Base-by-base conservation (phyloP, 2,888 invertebrate genomes). In the Hypomecis atomaria region DNA sequence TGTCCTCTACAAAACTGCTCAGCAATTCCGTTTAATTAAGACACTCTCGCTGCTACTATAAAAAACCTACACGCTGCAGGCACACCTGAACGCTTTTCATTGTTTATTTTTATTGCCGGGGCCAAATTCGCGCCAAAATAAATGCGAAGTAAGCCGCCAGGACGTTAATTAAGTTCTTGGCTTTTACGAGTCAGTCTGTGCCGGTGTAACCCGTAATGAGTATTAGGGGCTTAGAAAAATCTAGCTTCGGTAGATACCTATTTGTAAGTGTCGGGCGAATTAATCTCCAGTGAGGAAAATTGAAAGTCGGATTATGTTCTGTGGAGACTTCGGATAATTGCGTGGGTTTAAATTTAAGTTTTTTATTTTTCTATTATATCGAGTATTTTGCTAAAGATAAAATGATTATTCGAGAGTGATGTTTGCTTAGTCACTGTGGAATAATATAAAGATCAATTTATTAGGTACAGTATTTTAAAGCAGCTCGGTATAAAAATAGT, bases 81-180 rank as follows among this genome's bases (percentile, higher is more conserved):
- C 75, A 77, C 79, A 83, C 81, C 81, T 81, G 81, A 77, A 77
- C 78, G 75, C 76, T 77, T 83, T 85, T 81, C 82, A 82, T 85
- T 88, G 86, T 88, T 88, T 88, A 87, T 88, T 89, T 88, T 89
- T 88, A 89, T 85, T 82, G 81, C 81, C 73, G 71, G 74, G 82
- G 77, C 84, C 83, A 77, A 88, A 87, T 88, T 89, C 86, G 84
- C 85, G 85, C 84, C 82, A 84, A 86, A 89, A 88, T 86, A 87
- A 88, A 89, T 86, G 86, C 83, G 82, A 83, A 82, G 81, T 71
- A 62, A 68, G 59, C 65, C 63, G 49, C 54, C 38, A 62, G 62
- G 59, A 84, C 84, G 85, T 87, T 90, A 89, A 89, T 90, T 90
- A 89, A 88, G 89, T 86, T 86, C 88, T 86, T 88, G 83, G 84